A percentile compares a stretch with the other conserved stretches of the same genome.
phyloP scores from a whole-genome alignment of 2,888 invertebrate species.

The Cryptus armator region DNA sequence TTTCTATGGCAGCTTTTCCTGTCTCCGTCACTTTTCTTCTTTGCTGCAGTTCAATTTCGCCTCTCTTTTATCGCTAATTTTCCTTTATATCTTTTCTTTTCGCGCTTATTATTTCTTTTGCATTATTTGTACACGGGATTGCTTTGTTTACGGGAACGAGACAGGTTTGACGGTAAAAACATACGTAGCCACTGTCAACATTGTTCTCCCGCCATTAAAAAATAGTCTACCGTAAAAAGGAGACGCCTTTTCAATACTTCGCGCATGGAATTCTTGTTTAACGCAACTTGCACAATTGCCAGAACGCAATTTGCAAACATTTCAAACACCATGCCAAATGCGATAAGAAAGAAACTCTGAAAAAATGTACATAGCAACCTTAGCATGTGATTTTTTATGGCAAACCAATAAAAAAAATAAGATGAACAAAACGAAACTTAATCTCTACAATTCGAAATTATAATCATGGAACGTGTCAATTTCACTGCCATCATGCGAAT shows the following conservation, averaged over 20 bases:
- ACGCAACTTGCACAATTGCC: not conserved
- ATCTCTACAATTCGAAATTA: no score
- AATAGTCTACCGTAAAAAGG: not conserved
- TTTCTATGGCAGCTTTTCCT: conserved; percentile 9
- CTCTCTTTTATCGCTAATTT: conserved; percentile 6
- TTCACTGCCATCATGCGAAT: no score
- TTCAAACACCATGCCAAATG: not conserved
- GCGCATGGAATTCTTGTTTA: not conserved
- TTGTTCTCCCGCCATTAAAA: not conserved
- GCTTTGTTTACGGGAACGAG: conserved; percentile 9
- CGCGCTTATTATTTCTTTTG: not conserved
- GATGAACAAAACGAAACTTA: no score
- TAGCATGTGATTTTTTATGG: no score
- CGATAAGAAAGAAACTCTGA: not conserved
- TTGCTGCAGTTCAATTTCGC: conserved; percentile 1
- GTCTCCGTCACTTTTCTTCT: conserved; percentile 20
- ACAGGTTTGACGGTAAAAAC: conserved; percentile 1
- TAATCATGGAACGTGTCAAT: no score
- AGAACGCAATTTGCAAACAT: not conserved
- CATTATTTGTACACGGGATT: not conserved
- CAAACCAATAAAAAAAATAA: no score
- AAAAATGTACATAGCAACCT: no score
- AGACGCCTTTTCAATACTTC: not conserved
- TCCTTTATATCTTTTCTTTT: conserved; percentile 8
- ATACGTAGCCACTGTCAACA: not conserved